Evolutionary conservation across 2,797 vertebrate species (phyloP).

Genomic region (Hafferia zeledoni): DNA sequence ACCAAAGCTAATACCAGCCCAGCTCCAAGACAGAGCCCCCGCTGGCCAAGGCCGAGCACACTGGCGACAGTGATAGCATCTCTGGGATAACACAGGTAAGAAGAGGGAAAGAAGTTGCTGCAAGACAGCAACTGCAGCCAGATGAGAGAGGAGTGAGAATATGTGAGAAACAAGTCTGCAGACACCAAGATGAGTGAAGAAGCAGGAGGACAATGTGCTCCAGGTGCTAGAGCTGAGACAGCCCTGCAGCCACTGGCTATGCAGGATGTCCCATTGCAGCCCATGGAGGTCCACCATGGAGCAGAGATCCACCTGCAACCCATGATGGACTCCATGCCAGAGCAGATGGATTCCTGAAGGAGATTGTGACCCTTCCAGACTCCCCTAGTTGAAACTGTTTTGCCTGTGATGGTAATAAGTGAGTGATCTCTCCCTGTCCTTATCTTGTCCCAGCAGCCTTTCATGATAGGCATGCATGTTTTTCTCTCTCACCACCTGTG

Average conservation of each 20-base stretch:
- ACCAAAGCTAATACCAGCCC: background rate
- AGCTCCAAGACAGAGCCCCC: background rate
- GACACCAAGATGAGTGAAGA: background rate
- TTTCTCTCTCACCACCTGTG: background rate
- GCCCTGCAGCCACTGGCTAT: background rate
- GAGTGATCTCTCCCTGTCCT: background rate
- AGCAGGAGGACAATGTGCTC: background rate
- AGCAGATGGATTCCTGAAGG: background rate
- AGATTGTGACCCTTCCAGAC: background rate
- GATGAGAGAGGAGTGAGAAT: background rate
- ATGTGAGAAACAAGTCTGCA: too few relatives aligned
- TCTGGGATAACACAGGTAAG: background rate
- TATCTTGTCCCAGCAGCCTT: background rate
- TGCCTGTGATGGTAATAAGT: background rate
- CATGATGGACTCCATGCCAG: accelerated
- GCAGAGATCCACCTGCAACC: background rate
- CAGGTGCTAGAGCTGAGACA: background rate
- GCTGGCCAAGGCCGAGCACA: background rate
- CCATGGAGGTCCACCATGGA: background rate
- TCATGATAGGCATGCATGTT: background rate
- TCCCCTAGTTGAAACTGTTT: background rate
- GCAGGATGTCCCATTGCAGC: background rate
- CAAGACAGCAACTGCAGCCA: background rate
- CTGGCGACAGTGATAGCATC: background rate
- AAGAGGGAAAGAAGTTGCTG: accelerated